A percentile compares a stretch with the other conserved stretches of the same genome.
Evolutionary conservation across 1,140 invertebrate species (phyloP).

Genomic region (Musca vetustissima): DNA sequence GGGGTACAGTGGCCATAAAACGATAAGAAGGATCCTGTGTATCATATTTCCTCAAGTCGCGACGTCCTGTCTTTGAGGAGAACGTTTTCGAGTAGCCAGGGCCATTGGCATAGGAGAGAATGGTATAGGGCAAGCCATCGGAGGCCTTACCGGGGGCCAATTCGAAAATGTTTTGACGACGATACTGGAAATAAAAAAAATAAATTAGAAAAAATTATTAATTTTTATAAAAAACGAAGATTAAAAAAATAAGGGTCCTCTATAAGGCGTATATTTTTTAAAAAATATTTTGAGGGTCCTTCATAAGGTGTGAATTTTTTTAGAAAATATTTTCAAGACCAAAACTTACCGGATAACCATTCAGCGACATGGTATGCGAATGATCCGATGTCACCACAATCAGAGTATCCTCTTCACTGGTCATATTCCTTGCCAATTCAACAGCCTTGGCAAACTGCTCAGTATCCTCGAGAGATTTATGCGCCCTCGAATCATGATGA

Average conservation of each 20-base stretch:
- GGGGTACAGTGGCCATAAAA: conserved; percentile 59
- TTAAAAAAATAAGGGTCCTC: too few species aligned
- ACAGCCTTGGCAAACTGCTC: conserved; percentile 74
- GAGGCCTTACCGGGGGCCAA: conserved; percentile 43
- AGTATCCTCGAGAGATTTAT: conserved; percentile 76
- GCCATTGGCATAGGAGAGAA: conserved; percentile 74
- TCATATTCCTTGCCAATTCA: conserved; percentile 66
- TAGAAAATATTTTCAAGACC: too few species aligned
- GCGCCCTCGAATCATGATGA: conserved; percentile 77
- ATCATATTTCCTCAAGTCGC: conserved; percentile 37
- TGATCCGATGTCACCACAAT: conserved; percentile 81
- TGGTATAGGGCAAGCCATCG: conserved; percentile 66
- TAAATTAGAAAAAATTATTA: neutral
- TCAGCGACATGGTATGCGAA: conserved; percentile 78
- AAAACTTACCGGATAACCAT: conserved; percentile 60
- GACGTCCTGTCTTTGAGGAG: conserved; percentile 31
- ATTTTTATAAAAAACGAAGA: too few species aligned
- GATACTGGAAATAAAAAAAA: conserved; percentile 32
- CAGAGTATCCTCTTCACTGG: conserved; percentile 72
- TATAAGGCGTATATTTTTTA: too few species aligned
- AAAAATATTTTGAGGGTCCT: too few species aligned
- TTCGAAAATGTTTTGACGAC: conserved; percentile 67
- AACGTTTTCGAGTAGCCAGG: conserved; percentile 58
- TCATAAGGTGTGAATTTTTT: too few species aligned
- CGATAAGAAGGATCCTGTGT: conserved; percentile 41